Base-by-base conservation (phyloP, 2,888 invertebrate species). In the Scrobipalpa atriplicella region DNA sequence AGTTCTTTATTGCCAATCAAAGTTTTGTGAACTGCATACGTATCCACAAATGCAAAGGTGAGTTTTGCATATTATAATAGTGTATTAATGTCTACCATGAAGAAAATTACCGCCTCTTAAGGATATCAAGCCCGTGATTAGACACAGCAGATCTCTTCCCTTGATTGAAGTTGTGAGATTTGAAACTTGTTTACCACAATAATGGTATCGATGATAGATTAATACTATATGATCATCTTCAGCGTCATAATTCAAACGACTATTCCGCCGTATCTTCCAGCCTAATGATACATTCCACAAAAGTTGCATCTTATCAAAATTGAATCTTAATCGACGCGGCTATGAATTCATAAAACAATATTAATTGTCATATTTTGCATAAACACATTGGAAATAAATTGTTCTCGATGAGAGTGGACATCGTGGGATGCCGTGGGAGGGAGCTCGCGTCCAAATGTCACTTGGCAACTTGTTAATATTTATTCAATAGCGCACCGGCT, bases 391-490 rank as follows among this genome's bases (percentile, higher is more conserved):
- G 80, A 80, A 84, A 86, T 86, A 87, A 89, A 86, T 89, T 84
- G 84, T 85, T 78, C 76, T 75, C 76, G 78, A 79, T 77, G 80
- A 80, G 80, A 83, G 82, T 79, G 78, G 80, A 78, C 81, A 74
- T 78, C 75, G 79, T 78, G 79, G 77, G 80, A 76, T 81, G 80
- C 82, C 80, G 89, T 87, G 84, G 86, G 84, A 79, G 76, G 80
- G 78, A 75, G 73, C 76, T 80, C 73, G 75, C 73, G 80, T 82
- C 84, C 80, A 86, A 89, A 90, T 90, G 89, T 90, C 89, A 89
- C 89, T 90, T 84, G 88, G 86, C 84, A 82, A 87, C 86, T 88
- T 86, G 84, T 89, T 84, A 89, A 88, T 91, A 86, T 91, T 91
- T 90, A 89, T 90, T 89, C 88, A 90, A 90, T 86, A 81, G 83